These are phyloP conservation scores for Prunella fulvescens DNA, from an alignment of 2,113 vertebrate genomes.

Conservation along the genomic window DNA sequence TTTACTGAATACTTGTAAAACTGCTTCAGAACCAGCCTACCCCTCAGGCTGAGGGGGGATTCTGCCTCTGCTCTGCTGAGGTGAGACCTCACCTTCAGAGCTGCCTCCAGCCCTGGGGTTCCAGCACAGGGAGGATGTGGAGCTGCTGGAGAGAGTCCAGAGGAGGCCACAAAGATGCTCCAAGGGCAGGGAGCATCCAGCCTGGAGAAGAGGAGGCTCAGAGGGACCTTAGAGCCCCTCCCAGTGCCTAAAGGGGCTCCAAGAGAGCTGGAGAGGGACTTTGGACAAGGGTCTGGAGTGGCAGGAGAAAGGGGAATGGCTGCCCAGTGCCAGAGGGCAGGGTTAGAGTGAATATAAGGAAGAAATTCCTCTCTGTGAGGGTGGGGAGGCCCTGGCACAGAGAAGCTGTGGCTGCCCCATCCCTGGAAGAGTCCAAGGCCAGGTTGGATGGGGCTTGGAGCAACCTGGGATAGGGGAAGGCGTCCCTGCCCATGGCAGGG, in stretches of 20 bases:
- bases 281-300: rapidly evolving
- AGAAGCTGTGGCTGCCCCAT: background rate
- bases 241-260: background rate
- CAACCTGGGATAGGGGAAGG: rapidly evolving
- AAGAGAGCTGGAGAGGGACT: background rate
- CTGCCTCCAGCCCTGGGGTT: background rate
- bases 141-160: background rate
- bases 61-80: background rate
- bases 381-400: rapidly evolving
- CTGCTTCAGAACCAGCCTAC: background rate
- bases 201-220: background rate
- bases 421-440: background rate
- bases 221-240: background rate
- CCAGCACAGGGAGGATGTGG: background rate
- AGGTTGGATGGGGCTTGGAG: rapidly evolving
- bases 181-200: background rate
- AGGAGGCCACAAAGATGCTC: background rate
- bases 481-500: background rate
- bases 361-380: background rate
- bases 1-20: background rate
- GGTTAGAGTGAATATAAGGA: background rate
- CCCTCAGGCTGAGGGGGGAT: background rate
- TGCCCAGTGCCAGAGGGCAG: background rate
- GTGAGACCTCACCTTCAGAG: background rate
- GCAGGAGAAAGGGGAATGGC: background rate